Evolutionary conservation across 2,797 vertebrate species (phyloP), one percentile per base, ranked within the genome.

Genomic region (Sus cebifrons): DNA sequence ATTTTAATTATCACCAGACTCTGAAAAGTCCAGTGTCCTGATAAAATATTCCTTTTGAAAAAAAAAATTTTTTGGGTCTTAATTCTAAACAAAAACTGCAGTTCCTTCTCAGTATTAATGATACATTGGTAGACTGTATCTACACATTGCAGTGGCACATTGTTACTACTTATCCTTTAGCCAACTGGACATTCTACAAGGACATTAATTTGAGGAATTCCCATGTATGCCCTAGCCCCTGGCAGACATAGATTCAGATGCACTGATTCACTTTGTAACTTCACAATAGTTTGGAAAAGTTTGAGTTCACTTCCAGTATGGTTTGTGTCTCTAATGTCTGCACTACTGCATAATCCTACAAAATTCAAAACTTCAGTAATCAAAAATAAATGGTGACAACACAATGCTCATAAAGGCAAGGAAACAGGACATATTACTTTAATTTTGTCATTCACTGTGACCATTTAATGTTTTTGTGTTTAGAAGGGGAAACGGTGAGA

Each of bases 101-200:
- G 32, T 92, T 79, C 54, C 54, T 89, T 70, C 49, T 82, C 17
- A 44, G 6, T 62, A 81, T 88, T 81, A 91, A 74, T 89, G 92
- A 94, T 83, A 62, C 12, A 65, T 16, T 56, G 12, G 29, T 44
- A 78, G 36, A 16, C 44, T 89, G 36, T 36, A 36, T 36, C 36
- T 36, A 36, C 36, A 36, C 36, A 36, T 95, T 29, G 67, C 79
- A 89, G 64, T 65, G 81, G 17, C 65, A 84, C 84, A 56, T 49
- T 84, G 25, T 95, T 95, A 65, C 74, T 78, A 88, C 62, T 96
- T 92, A 81, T 54, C 36, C 68, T 94, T 81, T 60, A 90, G 75
- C 36, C 89, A 86, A 75, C 3, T 36, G 62, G 56, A 21, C 81
- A 27, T 65, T 65, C 27, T 54, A 9, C 74, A 67, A 86, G 49